Percentiles rank a stretch among this genome's conserved stretches.
Evolutionary conservation across 1,140 invertebrate species (phyloP).

Genomic region (Nebria ingens): DNA sequence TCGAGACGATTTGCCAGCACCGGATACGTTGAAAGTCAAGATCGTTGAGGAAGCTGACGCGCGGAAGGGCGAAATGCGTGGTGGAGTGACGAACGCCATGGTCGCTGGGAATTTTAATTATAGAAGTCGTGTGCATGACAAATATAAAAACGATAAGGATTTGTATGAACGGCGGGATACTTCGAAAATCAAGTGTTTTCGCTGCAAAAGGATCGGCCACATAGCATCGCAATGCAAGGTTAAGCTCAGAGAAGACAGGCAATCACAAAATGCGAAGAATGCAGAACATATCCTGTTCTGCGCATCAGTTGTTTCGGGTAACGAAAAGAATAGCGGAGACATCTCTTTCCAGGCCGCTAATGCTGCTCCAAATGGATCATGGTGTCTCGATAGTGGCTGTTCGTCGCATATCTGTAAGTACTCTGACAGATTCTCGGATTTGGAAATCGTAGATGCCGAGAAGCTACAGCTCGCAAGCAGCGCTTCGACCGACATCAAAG

Average conservation of each 20-base stretch:
- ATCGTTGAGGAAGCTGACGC: conserved; percentile 21
- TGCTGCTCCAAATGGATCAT: not conserved
- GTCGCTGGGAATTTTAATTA: conserved; percentile 6
- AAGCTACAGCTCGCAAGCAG: conserved; percentile 16
- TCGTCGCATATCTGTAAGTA: conserved; percentile 17
- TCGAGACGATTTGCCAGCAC: conserved; percentile 20
- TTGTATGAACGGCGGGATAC: conserved; percentile 11
- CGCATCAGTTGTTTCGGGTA: not conserved
- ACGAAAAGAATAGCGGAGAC: not conserved
- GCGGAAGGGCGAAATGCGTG: conserved; percentile 8
- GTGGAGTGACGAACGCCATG: conserved; percentile 11
- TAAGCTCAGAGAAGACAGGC: too few relatives aligned
- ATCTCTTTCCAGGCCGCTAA: not conserved
- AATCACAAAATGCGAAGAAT: not conserved
- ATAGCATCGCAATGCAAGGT: conserved; percentile 11
- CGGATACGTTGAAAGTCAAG: conserved; percentile 21
- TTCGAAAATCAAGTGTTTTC: conserved; percentile 13
- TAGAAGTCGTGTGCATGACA: not conserved
- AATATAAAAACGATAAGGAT: not conserved
- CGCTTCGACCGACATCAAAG: conserved; percentile 13
- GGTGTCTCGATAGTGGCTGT: conserved; percentile 20
- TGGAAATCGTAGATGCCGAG: not conserved
- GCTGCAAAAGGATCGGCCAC: conserved; percentile 14
- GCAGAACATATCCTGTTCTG: not conserved
- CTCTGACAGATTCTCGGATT: conserved; percentile 3